These are phyloP conservation scores for Salvator merianae DNA, from an alignment of 2,113 vertebrate genomes.

Conservation along the genomic window DNA sequence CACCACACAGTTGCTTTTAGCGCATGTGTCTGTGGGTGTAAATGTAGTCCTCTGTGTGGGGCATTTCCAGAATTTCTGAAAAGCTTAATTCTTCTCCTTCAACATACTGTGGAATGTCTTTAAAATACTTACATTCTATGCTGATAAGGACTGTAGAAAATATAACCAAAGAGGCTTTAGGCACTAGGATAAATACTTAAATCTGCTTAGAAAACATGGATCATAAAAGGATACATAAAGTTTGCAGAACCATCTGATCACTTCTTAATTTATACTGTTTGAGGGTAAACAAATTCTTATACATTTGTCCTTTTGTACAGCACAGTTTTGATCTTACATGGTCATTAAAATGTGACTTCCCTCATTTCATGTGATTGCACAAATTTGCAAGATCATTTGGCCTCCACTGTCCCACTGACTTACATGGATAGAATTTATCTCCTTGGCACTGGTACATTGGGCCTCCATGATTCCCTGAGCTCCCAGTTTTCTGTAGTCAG, in stretches of 20 bases:
- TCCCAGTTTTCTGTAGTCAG: no score
- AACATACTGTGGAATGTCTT: conserved; percentile 45
- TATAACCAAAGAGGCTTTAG: not conserved
- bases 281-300: not conserved
- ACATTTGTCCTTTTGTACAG: no score
- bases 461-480: no score
- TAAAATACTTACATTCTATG: conserved; percentile 44
- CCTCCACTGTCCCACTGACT: no score
- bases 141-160: not conserved
- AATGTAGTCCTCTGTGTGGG: not conserved
- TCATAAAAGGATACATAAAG: not conserved
- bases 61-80: conserved; percentile 39
- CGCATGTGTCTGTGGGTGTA: not conserved
- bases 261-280: not conserved
- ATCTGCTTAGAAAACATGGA: not conserved
- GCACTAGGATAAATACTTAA: not conserved
- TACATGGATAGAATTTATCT: no score
- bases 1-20: no score
- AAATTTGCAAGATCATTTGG: no score
- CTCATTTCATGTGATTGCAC: no score
- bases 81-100: conserved; percentile 58
- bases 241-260: not conserved
- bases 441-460: no score
- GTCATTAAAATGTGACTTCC: no score
- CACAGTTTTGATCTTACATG: no score